Conservation (phyloP, 2,113 vertebrate species). For the Psephotus haematonotus region DNA sequence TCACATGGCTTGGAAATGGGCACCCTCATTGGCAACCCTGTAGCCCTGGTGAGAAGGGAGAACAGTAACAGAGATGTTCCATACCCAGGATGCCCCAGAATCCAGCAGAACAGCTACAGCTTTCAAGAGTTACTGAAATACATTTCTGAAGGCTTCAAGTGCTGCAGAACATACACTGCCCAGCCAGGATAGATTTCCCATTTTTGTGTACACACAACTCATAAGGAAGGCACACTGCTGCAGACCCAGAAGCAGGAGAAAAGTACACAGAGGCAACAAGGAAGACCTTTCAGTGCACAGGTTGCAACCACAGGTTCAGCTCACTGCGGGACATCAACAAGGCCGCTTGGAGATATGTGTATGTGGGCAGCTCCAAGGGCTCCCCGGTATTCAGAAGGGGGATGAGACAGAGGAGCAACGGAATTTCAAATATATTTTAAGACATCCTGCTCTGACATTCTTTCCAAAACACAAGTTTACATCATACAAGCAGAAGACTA, state of each 20-base stretch:
- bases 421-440: not conserved
- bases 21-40: constrained; percentile 48
- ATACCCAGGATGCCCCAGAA: not conserved
- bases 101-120: not conserved
- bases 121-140: not conserved
- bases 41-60: constrained; percentile 5
- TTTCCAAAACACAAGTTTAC: not conserved
- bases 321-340: not conserved
- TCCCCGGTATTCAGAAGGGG: not conserved
- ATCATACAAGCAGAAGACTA: not conserved
- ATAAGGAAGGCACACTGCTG: not conserved
- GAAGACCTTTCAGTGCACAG: not conserved
- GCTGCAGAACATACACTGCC: not conserved
- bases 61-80: not conserved
- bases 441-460: not conserved
- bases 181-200: not conserved
- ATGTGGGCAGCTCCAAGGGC: not conserved
- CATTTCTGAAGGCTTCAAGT: not conserved
- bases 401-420: not conserved
- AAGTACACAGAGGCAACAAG: not conserved
- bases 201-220: not conserved
- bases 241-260: not conserved
- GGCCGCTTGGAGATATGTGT: not conserved
- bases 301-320: not conserved
- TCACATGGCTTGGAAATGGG: not conserved